Percentiles rank a stretch among this genome's conserved stretches.
Evolutionary conservation across 1,140 invertebrate species (phyloP).

Genomic region (Reticulitermes speratus): DNA sequence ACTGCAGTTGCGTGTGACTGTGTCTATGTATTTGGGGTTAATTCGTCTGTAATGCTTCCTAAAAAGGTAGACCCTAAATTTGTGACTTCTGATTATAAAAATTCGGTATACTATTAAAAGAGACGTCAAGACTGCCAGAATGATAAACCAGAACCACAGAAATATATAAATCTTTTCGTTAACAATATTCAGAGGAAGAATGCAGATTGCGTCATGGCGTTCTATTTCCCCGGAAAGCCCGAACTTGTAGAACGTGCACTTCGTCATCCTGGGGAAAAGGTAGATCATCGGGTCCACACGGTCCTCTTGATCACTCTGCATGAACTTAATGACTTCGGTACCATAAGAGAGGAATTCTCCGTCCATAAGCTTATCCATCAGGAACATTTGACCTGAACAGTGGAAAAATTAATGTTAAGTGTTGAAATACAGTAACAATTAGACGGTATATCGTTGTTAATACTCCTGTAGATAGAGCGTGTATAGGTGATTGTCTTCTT

Average conservation of each 20-base stretch:
- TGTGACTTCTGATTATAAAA: conserved; percentile 75
- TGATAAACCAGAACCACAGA: conserved; percentile 87
- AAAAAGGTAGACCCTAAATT: conserved; percentile 76
- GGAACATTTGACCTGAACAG: conserved; percentile 68
- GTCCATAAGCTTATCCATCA: conserved; percentile 91
- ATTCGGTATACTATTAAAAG: conserved; percentile 80
- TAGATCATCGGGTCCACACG: conserved; percentile 80
- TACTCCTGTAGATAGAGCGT: too few species aligned
- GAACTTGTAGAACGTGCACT: conserved; percentile 89
- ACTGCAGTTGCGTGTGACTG: conserved; percentile 68
- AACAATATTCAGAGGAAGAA: conserved; percentile 85
- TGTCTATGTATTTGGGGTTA: conserved; percentile 64
- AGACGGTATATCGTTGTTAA: too few species aligned
- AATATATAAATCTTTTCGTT: conserved; percentile 94
- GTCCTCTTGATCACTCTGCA: conserved; percentile 75
- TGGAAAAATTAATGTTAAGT: too few species aligned
- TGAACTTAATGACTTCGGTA: conserved; percentile 69
- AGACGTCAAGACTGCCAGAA: conserved; percentile 72
- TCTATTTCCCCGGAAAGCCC: conserved; percentile 71
- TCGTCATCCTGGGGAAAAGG: conserved; percentile 60
- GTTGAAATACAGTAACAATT: too few species aligned
- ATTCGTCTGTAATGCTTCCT: conserved; percentile 75
- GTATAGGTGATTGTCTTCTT: too few species aligned
- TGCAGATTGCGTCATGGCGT: conserved; percentile 78
- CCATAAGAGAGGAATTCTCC: conserved; percentile 88